Percentiles rank a stretch among this genome's conserved stretches.
Evolutionary conservation across 2,797 vertebrate species (phyloP).

Genomic region (Sternotherus odoratus): DNA sequence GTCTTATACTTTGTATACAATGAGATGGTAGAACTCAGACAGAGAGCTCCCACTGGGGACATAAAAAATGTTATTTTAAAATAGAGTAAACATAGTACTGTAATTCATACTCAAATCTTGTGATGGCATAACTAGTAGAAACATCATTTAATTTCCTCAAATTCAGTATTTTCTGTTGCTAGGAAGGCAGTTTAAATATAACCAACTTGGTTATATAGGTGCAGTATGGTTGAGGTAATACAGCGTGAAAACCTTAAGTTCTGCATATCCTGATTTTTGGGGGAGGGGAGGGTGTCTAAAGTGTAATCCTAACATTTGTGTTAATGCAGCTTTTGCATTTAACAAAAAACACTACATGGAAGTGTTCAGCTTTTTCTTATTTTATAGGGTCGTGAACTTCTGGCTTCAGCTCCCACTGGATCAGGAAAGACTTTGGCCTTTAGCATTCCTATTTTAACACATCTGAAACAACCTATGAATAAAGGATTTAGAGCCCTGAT

Average conservation of each 20-base stretch:
- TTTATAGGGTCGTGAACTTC: slow-evolving; percentile 88
- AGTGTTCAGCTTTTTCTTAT: neutral
- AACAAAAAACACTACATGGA: neutral
- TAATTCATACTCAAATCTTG: neutral
- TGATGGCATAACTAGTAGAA: neutral
- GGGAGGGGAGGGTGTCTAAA: too few species aligned
- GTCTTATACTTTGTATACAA: fast-evolving
- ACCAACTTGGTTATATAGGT: neutral
- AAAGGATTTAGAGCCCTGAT: slow-evolving; percentile 94
- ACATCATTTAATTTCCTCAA: neutral
- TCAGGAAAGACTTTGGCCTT: slow-evolving; percentile 97
- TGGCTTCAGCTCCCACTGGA: slow-evolving; percentile 96
- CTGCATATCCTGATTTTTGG: neutral
- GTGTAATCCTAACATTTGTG: fast-evolving
- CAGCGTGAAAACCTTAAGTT: neutral
- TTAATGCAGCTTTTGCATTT: neutral
- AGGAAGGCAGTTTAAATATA: neutral
- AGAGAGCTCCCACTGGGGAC: fast-evolving
- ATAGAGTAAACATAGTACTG: neutral
- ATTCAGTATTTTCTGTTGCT: neutral
- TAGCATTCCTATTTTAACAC: slow-evolving; percentile 90
- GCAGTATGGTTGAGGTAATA: neutral
- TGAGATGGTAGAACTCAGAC: fast-evolving
- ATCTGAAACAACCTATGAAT: slow-evolving; percentile 91
- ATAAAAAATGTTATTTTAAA: fast-evolving